Base-by-base conservation (phyloP, 2,888 invertebrate genomes). In the Leucoma salicis region DNA sequence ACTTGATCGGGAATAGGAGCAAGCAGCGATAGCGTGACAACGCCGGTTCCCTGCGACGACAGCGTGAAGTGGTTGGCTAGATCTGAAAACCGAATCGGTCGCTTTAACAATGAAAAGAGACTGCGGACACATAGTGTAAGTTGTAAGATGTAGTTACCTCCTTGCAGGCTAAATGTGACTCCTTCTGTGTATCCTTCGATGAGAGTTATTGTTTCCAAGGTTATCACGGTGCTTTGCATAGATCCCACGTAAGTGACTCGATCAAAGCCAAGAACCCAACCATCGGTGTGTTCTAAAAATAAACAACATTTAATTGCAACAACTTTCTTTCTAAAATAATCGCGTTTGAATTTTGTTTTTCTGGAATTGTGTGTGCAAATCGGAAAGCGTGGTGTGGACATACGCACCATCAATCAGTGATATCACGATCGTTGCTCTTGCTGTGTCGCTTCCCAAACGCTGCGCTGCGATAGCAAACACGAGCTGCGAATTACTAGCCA, bases 201-300 rank as follows among this genome's bases (percentile, higher is more conserved):
- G 3, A 75, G 56, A 8, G 49, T 54, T 14, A 75, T 70, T 0
- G 62, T 43, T 13, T 52, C 49, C 33, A 73, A 42, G n/a, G 38
- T 41, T 7, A 61, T 18, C 2, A 25, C 14, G 16, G 49, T 45
- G 13, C 46, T 46, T 27, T 46, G 41, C 11, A 58, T 42, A 0
- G 46, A 12, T 12, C 63, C 63, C 1, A 51, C 16, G 36, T 63
- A 63, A 10, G 36, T 46, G 6, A 50, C 34, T 35, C 45, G 42
- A 14, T 63, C 57, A 24, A 63, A 63, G 5, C 55, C 57, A 8
- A 61, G 51, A 14, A 56, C 21, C 11, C 27, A 28, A 8, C 31
- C 34, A 2, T 42, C 48, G 2, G 37, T 32, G n/a, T 28, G 35
- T 13, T 55, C 61, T 61, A 43, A 4, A 37, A 37, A n/a, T 6